A percentile compares a stretch with the other conserved stretches of the same genome.
Evolutionary conservation across 2,888 invertebrate species (phyloP).

Genomic region (Diplazon laetatorius): DNA sequence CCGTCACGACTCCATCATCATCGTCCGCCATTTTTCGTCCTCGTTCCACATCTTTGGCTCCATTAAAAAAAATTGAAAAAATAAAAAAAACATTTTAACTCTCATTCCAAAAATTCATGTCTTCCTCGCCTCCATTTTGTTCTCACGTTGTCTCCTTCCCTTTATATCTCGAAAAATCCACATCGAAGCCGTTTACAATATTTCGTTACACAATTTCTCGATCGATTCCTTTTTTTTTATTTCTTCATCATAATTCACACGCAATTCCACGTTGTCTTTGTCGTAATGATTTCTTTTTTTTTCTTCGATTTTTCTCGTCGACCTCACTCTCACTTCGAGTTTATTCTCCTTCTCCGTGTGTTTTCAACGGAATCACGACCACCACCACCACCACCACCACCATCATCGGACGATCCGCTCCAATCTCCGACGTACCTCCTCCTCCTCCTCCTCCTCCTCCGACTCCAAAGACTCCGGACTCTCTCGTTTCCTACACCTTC

Average conservation of each 20-base stretch:
- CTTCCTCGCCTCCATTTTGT: neutral
- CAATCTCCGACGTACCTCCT: slow-evolving; percentile 57
- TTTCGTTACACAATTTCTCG: too few relatives aligned
- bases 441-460: slow-evolving; percentile 58
- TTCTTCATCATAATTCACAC: too few relatives aligned
- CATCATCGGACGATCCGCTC: slow-evolving; percentile 47
- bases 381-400: slow-evolving; percentile 41
- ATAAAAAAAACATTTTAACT: too few relatives aligned
- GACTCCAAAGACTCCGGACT: slow-evolving; percentile 58
- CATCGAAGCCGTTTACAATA: too few relatives aligned
- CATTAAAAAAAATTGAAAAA: neutral
- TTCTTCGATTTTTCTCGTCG: slow-evolving; percentile 18
- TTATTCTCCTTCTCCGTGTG: slow-evolving; percentile 49
- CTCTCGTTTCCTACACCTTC: slow-evolving; percentile 66
- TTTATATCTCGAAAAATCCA: too few relatives aligned
- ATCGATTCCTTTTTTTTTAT: slow-evolving; percentile 8
- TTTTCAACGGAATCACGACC: slow-evolving; percentile 41
- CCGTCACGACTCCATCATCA: neutral
- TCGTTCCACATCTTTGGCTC: neutral
- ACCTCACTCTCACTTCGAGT: slow-evolving; percentile 15
- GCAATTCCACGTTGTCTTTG: neutral
- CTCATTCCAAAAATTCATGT: too few relatives aligned
- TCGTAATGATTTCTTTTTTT: slow-evolving; percentile 8
- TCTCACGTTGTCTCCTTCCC: too few relatives aligned
- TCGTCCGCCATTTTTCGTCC: neutral